Base-by-base conservation (phyloP, 2,888 invertebrate genomes). In the Gastrophysa polygoni region DNA sequence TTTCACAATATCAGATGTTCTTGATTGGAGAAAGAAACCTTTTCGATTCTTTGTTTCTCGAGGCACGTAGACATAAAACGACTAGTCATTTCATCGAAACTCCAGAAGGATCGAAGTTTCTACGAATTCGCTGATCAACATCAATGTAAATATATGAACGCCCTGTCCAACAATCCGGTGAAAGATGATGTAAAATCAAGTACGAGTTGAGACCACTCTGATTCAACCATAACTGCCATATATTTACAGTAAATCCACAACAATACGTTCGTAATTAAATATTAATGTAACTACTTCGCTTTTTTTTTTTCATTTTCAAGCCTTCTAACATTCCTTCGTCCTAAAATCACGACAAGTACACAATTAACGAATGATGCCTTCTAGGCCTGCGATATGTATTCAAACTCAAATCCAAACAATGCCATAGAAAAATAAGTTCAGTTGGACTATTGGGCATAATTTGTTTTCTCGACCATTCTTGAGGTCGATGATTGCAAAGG, bases 211-310 rank as follows among this genome's bases (percentile, higher is more conserved):
- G 18, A 44, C 44, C 8, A 17, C 6, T 18, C 6, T 6, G 44
- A 46, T 17, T 46, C 20, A 46, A 21, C 21, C 3, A 18, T 46
- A 46, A 18, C 46, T 46, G 46, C 18, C 21, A 46, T 73, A 74
- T 76, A 77, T 77, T 73, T 78, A 78, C 75, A 75, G 14, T 38
- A 38, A 71, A 61, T 75, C 71, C 72, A 75, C 74, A 73, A 69
- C 67, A 70, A 72, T 67, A 70, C 68, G 70, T 62, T 59, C 17
- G 57, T 55, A 49, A 61, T 57, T 63, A 61, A 47, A 59, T 61
- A 67, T 59, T 66, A 63, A 67, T 57, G 56, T 62, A 56, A 66
- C 63, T 69, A 68, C 68, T 64, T 68, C 59, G 67, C 68, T 47
- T 57, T 68, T 63, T 70, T 66, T 69, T 59, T 65, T 65, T n/a